phyloP scores from a whole-genome alignment of 1,140 invertebrate genomes.

The Nebria ingens region DNA sequence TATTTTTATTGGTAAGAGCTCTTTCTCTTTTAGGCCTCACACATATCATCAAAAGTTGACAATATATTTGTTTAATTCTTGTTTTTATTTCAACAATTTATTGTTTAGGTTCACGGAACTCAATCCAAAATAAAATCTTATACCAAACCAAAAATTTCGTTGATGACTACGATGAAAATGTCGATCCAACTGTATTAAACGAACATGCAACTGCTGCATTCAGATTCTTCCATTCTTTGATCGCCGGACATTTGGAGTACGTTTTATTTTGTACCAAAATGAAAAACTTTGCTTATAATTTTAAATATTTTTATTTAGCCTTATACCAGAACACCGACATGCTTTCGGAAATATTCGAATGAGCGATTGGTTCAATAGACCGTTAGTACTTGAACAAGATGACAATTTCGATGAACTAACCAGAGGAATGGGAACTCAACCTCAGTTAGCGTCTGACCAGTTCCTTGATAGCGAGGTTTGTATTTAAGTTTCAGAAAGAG shows the following conservation, averaged over 20 bases:
- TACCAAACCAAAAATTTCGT: constrained; percentile 57
- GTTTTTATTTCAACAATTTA: too few species aligned
- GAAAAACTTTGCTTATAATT: constrained; percentile 9
- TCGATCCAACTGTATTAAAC: constrained; percentile 71
- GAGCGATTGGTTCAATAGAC: constrained; percentile 68
- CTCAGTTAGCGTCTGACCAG: constrained; percentile 56
- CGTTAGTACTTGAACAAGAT: constrained; percentile 52
- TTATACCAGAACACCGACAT: constrained; percentile 51
- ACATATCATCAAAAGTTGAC: too few species aligned
- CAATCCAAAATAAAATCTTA: constrained; percentile 56
- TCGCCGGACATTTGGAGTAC: constrained; percentile 68
- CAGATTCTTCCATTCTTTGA: constrained; percentile 77
- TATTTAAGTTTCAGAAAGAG: neutral
- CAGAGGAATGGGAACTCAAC: constrained; percentile 61
- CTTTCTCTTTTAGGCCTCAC: too few species aligned
- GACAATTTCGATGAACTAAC: constrained; percentile 61
- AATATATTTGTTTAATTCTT: too few species aligned
- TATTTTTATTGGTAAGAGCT: constrained; percentile 53
- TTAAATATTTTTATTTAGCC: constrained; percentile 35
- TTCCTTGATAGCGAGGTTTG: constrained; percentile 57
- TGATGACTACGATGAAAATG: constrained; percentile 71
- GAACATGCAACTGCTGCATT: constrained; percentile 80
- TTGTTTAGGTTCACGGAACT: constrained; percentile 48
- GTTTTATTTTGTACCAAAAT: too few species aligned
- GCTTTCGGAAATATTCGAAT: constrained; percentile 49